Evolutionary conservation across 2,888 invertebrate genomes (phyloP).

Genomic region (Andrena bicolor): DNA sequence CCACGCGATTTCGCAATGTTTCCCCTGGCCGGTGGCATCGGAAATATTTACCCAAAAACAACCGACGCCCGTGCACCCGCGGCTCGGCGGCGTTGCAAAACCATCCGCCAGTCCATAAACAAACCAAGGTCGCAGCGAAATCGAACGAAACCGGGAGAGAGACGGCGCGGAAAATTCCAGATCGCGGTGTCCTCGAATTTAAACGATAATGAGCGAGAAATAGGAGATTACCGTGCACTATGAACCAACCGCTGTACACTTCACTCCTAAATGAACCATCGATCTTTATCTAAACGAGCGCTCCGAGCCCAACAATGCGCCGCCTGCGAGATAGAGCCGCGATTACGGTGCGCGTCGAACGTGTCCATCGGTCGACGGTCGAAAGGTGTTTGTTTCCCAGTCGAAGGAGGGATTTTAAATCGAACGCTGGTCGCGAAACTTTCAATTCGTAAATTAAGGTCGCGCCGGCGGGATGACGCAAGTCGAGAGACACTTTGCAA

Average conservation of each 20-base stretch:
- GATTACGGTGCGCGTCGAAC: neutral
- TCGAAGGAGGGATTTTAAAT: neutral
- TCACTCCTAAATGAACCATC: slow-evolving; percentile 41
- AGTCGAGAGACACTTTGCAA: neutral
- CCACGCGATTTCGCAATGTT: slow-evolving; percentile 23
- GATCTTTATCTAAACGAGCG: slow-evolving; percentile 32
- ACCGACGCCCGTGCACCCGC: slow-evolving; percentile 15
- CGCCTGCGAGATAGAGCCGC: neutral
- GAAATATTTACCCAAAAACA: slow-evolving; percentile 56
- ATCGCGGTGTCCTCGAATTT: slow-evolving; percentile 69
- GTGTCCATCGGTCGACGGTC: neutral
- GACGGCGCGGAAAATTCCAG: slow-evolving; percentile 70
- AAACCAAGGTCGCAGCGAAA: slow-evolving; percentile 69
- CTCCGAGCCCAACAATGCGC: slow-evolving; percentile 1
- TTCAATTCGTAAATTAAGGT: neutral
- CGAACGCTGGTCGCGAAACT: neutral
- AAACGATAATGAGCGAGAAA: slow-evolving; percentile 63
- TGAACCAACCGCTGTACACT: slow-evolving; percentile 37
- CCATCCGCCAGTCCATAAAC: slow-evolving; percentile 56
- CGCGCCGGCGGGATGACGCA: neutral
- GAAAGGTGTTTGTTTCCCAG: neutral
- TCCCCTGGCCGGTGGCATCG: slow-evolving; percentile 13
- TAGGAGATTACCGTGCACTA: slow-evolving; percentile 33
- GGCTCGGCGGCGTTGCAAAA: slow-evolving; percentile 46
- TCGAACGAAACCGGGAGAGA: slow-evolving; percentile 64